Percentiles rank a stretch among this genome's conserved stretches.
These are phyloP conservation scores for Cnemophilus loriae DNA, from an alignment of 2,113 vertebrate genomes.

Conservation along the genomic window DNA sequence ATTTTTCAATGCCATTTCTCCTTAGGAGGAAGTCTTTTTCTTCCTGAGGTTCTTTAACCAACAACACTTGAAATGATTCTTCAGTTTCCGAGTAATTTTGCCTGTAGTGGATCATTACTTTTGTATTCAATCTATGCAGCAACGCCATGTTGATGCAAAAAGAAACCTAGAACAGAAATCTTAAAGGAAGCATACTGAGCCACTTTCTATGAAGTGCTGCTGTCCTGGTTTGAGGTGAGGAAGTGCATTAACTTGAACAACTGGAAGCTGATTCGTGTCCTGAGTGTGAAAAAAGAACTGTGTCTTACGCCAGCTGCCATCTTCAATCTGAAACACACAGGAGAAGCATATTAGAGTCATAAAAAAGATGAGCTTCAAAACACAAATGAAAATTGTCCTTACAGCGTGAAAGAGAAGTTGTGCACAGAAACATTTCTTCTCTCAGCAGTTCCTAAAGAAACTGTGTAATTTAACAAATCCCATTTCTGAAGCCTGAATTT, in stretches of 20 bases:
- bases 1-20: slow-evolving; percentile 63
- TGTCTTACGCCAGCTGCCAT: slow-evolving; percentile 90
- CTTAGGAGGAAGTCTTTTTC: slow-evolving; percentile 70
- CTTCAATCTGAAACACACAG: slow-evolving; percentile 83
- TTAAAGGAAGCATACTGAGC: slow-evolving; percentile 92
- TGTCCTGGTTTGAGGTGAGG: slow-evolving; percentile 67
- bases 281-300: slow-evolving; percentile 89
- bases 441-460: background rate
- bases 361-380: background rate
- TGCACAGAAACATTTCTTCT: background rate
- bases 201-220: slow-evolving; percentile 82
- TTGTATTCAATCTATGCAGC: background rate
- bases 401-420: background rate
- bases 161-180: background rate
- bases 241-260: slow-evolving; percentile 79
- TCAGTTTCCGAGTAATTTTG: background rate
- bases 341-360: background rate
- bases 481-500: background rate
- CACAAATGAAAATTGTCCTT: background rate
- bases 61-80: slow-evolving; percentile 8
- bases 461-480: background rate
- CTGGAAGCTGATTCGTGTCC: slow-evolving; percentile 87
- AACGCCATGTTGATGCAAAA: background rate
- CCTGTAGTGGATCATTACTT: background rate
- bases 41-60: slow-evolving; percentile 69